Conservation (phyloP, 2,888 invertebrate genomes). For the Heliconius aoede region DNA sequence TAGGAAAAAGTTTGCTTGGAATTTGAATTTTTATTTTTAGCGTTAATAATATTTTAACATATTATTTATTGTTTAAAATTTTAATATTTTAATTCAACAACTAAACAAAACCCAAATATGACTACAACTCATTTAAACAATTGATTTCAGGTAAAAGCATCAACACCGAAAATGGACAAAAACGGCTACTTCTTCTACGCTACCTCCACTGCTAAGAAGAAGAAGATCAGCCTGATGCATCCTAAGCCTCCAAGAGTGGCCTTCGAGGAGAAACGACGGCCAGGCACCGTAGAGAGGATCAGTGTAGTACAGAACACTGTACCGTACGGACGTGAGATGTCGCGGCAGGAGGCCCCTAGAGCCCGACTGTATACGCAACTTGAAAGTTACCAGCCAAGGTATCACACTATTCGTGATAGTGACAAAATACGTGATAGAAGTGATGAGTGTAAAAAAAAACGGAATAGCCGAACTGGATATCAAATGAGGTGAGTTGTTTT, state of each 20-base stretch:
- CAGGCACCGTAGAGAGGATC: constrained; percentile 73
- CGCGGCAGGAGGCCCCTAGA: constrained; percentile 76
- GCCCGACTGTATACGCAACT: constrained; percentile 78
- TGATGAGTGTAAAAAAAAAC: constrained; percentile 74
- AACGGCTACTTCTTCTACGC: constrained; percentile 81
- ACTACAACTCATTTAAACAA: not conserved
- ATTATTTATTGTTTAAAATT: too few species aligned
- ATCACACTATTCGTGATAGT: constrained; percentile 81
- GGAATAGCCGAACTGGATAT: constrained; percentile 67
- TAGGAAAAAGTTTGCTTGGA: not conserved
- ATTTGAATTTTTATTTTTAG: constrained; percentile 1
- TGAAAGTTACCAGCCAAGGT: constrained; percentile 80
- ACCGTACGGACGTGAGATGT: constrained; percentile 68
- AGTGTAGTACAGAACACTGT: constrained; percentile 70
- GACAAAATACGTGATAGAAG: constrained; percentile 79
- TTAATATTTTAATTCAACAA: too few species aligned
- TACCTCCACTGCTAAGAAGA: constrained; percentile 80
- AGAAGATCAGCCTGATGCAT: constrained; percentile 81
- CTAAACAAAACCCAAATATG: too few species aligned
- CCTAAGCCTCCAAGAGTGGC: constrained; percentile 77
- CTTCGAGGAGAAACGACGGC: constrained; percentile 74
- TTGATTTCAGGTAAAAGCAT: constrained; percentile 73
- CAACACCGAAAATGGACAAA: constrained; percentile 79
- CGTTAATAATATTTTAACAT: too few species aligned
- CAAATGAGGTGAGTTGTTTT: constrained; percentile 65